Evolutionary conservation across 2,797 vertebrate species (phyloP).

Genomic region (Megaceryle alcyon): DNA sequence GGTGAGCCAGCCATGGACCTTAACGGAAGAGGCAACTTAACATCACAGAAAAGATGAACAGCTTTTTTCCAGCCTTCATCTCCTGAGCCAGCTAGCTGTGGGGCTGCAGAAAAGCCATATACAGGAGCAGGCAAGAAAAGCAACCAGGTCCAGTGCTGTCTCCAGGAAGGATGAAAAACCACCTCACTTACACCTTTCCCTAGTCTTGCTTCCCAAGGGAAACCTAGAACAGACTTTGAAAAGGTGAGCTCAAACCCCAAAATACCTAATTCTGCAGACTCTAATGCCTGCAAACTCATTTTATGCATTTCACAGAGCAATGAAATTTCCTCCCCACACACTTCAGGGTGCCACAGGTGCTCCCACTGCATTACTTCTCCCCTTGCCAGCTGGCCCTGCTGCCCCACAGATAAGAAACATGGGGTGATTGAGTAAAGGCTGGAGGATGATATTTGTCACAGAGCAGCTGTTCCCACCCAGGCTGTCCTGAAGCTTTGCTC

Average conservation of each 20-base stretch:
- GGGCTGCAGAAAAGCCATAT: neutral
- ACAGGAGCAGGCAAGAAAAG: neutral
- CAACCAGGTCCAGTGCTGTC: neutral
- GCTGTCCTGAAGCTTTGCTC: neutral
- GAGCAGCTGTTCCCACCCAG: neutral
- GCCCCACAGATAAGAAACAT: accelerated
- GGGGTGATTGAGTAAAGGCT: neutral
- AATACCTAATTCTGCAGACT: neutral
- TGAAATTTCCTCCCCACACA: neutral
- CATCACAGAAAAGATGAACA: neutral
- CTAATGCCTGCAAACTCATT: neutral
- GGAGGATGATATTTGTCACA: neutral
- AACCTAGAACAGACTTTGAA: neutral
- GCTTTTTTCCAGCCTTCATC: neutral
- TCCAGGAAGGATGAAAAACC: neutral
- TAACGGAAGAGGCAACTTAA: neutral
- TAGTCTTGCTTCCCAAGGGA: neutral
- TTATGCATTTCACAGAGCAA: neutral
- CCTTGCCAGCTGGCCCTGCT: neutral
- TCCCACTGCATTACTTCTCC: neutral
- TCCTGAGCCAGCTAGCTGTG: neutral
- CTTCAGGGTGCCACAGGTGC: neutral
- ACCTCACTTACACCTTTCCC: neutral
- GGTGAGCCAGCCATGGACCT: neutral
- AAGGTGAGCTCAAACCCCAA: neutral